These are phyloP conservation scores for Oopsacas minuta DNA, from an alignment of 37 sponge, comb jelly and placozoan genomes.

Conservation along the genomic window DNA sequence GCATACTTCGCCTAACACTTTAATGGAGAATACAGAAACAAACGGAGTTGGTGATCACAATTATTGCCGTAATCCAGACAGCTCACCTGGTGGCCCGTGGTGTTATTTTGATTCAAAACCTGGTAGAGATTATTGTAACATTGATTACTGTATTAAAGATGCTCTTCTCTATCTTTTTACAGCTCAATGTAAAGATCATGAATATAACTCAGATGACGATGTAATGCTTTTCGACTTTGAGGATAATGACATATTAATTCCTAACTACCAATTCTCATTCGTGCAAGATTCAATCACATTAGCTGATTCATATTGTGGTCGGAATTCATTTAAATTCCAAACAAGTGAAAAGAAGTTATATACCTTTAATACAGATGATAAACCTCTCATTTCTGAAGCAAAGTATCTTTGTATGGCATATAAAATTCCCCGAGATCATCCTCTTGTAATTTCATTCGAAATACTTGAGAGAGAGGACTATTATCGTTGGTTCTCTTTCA, in stretches of 20 bases:
- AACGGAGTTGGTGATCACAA: constrained; percentile 4
- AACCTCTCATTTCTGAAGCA: not conserved
- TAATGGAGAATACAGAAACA: not conserved
- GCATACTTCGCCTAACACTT: not conserved
- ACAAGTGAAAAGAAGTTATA: not conserved
- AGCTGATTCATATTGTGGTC: not conserved
- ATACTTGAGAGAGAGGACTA: not conserved
- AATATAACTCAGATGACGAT: not conserved
- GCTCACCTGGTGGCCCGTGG: not conserved
- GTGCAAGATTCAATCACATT: not conserved
- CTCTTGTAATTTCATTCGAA: constrained; percentile 15
- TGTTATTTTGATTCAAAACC: not conserved
- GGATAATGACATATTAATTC: not conserved
- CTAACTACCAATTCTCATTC: not conserved
- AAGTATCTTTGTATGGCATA: constrained; percentile 57
- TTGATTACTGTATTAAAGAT: not conserved
- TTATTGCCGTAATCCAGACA: not conserved
- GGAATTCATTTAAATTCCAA: not conserved
- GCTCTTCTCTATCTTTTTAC: not conserved
- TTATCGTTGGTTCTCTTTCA: not conserved
- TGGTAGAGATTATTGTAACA: not conserved
- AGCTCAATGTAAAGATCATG: not conserved
- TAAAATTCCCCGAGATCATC: constrained; percentile 38
- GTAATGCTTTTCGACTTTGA: not conserved
- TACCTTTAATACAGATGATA: not conserved